A percentile compares a stretch with the other conserved stretches of the same genome.
phyloP scores from a whole-genome alignment of 2,888 invertebrate species.

The Microplitis manilae region DNA sequence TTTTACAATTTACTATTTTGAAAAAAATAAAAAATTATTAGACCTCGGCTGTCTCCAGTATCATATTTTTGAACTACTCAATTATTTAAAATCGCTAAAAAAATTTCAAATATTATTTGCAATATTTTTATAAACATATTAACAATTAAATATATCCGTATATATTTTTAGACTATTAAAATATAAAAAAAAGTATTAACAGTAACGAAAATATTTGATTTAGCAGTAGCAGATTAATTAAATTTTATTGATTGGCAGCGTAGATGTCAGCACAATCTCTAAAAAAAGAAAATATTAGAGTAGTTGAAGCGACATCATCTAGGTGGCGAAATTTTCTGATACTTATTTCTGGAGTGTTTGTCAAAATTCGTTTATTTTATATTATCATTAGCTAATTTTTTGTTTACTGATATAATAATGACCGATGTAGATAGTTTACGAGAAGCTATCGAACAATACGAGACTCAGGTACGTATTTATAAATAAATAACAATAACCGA shows the following conservation, averaged over 20 bases:
- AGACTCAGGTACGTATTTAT: conserved; percentile 60
- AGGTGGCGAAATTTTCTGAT: conserved; percentile 7
- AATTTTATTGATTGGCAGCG: not conserved
- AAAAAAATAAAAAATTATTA: too few relatives aligned
- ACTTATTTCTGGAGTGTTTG: not conserved
- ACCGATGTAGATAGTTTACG: conserved; percentile 57
- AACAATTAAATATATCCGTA: not conserved
- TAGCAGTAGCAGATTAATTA: not conserved
- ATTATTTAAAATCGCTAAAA: not conserved
- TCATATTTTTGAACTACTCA: too few relatives aligned
- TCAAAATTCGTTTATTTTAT: conserved; percentile 1
- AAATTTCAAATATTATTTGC: not conserved
- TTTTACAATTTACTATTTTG: too few relatives aligned
- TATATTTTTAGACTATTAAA: not conserved
- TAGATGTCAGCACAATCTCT: not conserved
- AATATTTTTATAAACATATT: too few relatives aligned
- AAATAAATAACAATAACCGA: conserved; percentile 2
- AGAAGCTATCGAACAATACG: conserved; percentile 61
- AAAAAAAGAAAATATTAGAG: not conserved
- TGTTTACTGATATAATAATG: conserved; percentile 50
- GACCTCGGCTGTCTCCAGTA: too few relatives aligned
- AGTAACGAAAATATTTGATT: not conserved
- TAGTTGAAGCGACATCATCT: not conserved
- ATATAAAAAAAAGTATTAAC: not conserved
- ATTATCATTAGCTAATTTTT: conserved; percentile 11